These are phyloP conservation scores for Morphnarchus princeps DNA, from an alignment of 2,113 vertebrate species.

Conservation along the genomic window DNA sequence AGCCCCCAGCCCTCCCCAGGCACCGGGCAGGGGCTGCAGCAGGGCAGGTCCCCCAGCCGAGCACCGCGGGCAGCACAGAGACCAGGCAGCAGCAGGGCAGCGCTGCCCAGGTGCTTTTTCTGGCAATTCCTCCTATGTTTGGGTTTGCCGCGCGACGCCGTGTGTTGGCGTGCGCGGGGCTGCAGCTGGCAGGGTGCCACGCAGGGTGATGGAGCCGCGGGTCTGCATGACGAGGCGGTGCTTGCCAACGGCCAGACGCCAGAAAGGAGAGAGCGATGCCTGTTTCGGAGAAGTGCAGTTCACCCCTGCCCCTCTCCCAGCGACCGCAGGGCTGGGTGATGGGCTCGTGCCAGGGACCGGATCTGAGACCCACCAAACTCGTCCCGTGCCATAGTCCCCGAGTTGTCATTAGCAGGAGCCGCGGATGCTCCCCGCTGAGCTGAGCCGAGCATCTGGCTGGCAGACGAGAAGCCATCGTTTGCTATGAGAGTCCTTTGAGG, in stretches of 20 bases:
- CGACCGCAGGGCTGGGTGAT: no score
- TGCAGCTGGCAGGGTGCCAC: accelerated
- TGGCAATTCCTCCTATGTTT: accelerated
- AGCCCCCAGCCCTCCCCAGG: background rate
- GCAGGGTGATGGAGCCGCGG: accelerated
- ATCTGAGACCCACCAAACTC: background rate
- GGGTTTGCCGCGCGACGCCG: accelerated
- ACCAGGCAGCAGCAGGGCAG: background rate
- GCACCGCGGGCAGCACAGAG: background rate
- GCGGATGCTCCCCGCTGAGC: background rate
- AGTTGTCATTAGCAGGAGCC: accelerated
- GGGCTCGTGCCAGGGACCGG: accelerated
- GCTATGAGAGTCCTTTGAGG: accelerated
- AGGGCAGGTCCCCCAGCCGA: background rate
- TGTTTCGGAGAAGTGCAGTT: background rate
- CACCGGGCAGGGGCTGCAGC: background rate
- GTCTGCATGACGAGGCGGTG: accelerated
- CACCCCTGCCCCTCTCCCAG: no score
- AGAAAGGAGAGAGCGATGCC: background rate
- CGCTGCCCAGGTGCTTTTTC: accelerated
- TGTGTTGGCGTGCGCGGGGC: accelerated
- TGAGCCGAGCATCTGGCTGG: accelerated
- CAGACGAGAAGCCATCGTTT: background rate
- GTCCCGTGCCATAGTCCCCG: accelerated
- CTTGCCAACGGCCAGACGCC: accelerated